A percentile compares a stretch with the other conserved stretches of the same genome.
These are phyloP conservation scores for Rhingia campestris DNA, from an alignment of 2,888 invertebrate genomes.

Conservation along the genomic window DNA sequence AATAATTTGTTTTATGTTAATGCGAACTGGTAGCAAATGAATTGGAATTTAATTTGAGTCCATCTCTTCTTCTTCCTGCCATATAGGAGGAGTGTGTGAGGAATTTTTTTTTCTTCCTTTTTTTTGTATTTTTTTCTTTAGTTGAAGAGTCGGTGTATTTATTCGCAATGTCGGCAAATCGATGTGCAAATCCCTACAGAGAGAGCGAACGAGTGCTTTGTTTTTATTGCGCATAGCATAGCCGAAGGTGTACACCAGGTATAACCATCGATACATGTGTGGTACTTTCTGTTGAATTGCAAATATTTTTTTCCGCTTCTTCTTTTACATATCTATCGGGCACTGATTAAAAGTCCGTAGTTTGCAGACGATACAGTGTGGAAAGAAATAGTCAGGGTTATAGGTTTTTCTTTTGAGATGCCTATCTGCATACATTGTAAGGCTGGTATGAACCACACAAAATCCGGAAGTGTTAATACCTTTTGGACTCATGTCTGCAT, in stretches of 20 bases:
- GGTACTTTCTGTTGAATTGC: conserved; percentile 55
- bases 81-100: conserved; percentile 61
- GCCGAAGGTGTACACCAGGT: conserved; percentile 30
- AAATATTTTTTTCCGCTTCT: conserved; percentile 50
- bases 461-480: too few relatives aligned
- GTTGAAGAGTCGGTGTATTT: conserved; percentile 42
- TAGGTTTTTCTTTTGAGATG: background rate
- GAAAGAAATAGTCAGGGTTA: conserved; percentile 13
- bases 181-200: conserved; percentile 68
- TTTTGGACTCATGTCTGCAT: too few relatives aligned
- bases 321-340: conserved; percentile 32
- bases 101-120: conserved; percentile 24
- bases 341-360: conserved; percentile 50
- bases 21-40: conserved; percentile 79
- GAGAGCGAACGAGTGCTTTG: conserved; percentile 40
- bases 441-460: too few relatives aligned
- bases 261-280: conserved; percentile 49
- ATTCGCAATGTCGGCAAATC: conserved; percentile 67
- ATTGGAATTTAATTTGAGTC: conserved; percentile 83
- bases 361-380: background rate
- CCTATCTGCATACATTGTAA: too few relatives aligned
- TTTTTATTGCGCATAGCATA: conserved; percentile 49
- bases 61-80: conserved; percentile 67
- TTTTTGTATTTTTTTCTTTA: conserved; percentile 3
- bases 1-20: conserved; percentile 83